Percentiles rank a stretch among this genome's conserved stretches.
phyloP scores from a whole-genome alignment of 2,888 invertebrate genomes.

The Nesidiocoris tenuis region DNA sequence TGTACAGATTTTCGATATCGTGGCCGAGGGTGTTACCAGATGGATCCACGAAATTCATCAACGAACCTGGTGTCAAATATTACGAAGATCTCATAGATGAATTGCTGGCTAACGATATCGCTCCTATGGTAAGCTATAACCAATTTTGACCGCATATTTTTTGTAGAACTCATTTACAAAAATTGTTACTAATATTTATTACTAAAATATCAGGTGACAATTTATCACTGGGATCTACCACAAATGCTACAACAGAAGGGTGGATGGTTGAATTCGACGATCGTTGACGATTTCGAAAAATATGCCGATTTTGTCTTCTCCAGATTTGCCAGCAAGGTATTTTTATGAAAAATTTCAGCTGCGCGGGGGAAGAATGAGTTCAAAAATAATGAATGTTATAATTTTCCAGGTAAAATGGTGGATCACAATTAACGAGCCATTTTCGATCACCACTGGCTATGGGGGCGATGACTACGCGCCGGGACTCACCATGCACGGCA shows the following conservation, averaged over 20 bases:
- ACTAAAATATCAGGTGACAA: conserved; percentile 51
- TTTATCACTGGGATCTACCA: conserved; percentile 68
- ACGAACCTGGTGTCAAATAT: conserved; percentile 69
- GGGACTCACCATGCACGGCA: conserved; percentile 56
- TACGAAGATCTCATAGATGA: conserved; percentile 75
- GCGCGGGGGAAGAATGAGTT: too few species aligned
- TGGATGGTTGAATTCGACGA: conserved; percentile 67
- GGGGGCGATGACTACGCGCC: conserved; percentile 56
- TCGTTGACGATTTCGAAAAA: conserved; percentile 65
- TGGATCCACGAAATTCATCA: conserved; percentile 66
- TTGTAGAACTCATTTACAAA: background rate
- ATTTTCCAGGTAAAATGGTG: conserved; percentile 64
- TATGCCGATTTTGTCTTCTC: conserved; percentile 62
- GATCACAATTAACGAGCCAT: conserved; percentile 78
- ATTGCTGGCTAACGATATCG: conserved; percentile 62
- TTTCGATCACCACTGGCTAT: conserved; percentile 61
- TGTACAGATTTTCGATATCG: conserved; percentile 72
- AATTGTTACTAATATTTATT: background rate
- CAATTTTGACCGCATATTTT: background rate
- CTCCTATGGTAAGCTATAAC: conserved; percentile 54
- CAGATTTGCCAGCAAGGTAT: conserved; percentile 59
- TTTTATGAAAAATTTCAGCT: too few species aligned
- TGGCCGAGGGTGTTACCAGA: conserved; percentile 75
- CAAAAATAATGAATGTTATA: too few species aligned
- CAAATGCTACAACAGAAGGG: conserved; percentile 60